Percentiles rank a stretch among this genome's conserved stretches.
phyloP scores from a whole-genome alignment of 2,888 invertebrate genomes.

The Drosophila pegasa region DNA sequence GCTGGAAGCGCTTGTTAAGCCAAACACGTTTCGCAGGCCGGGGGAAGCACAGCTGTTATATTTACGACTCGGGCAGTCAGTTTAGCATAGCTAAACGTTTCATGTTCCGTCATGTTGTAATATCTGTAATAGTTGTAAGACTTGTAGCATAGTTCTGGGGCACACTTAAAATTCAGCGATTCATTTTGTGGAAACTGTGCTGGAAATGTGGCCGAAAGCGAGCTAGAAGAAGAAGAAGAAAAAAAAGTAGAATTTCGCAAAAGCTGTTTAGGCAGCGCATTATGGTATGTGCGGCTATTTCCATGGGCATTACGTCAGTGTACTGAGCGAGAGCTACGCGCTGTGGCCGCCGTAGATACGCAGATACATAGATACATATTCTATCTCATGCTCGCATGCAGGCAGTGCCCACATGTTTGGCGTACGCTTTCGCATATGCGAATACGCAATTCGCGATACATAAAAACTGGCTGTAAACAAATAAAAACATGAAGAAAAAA shows the following conservation, averaged over 20 bases:
- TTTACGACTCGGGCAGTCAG: constrained; percentile 36
- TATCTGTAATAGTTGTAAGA: constrained; percentile 7
- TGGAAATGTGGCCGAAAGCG: constrained; percentile 35
- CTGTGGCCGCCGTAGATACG: constrained; percentile 8
- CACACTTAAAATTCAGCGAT: constrained; percentile 52
- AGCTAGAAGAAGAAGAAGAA: no score
- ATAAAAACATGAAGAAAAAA: constrained; percentile 34
- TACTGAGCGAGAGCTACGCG: constrained; percentile 12
- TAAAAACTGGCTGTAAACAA: constrained; percentile 58
- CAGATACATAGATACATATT: constrained; percentile 10
- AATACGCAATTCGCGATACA: constrained; percentile 58
- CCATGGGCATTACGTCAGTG: constrained; percentile 71
- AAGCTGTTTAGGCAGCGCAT: constrained; percentile 43
- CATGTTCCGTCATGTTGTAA: constrained; percentile 20
- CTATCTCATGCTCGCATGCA: constrained; percentile 25
- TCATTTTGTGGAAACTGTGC: constrained; percentile 24
- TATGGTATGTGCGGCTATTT: constrained; percentile 58
- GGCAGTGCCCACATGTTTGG: constrained; percentile 53
- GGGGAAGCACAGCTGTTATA: constrained; percentile 31
- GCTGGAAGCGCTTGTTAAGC: constrained; percentile 26
- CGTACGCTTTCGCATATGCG: constrained; percentile 49
- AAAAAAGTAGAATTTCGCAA: constrained; percentile 18
- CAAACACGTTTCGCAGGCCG: constrained; percentile 28
- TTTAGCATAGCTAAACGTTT: constrained; percentile 34
- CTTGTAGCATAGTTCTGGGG: constrained; percentile 48